Percentiles rank a stretch among this genome's conserved stretches.
Conservation (phyloP, 2,113 vertebrate species). For the Otolemur garnettii region DNA sequence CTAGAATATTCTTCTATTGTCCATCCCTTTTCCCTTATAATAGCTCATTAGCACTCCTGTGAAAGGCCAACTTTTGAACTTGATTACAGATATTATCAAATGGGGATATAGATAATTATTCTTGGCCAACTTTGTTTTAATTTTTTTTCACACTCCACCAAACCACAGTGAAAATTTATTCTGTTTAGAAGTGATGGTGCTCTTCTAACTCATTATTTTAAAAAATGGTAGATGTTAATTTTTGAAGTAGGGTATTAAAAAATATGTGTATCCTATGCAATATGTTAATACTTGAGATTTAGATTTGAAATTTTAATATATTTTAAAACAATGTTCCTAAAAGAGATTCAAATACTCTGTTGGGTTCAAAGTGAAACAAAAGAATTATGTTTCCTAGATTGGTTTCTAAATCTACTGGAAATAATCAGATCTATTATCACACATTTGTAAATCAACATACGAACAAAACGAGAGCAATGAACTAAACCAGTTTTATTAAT, state of each 20-base stretch:
- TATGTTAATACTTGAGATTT: background rate
- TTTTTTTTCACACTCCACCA: background rate
- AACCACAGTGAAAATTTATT: background rate
- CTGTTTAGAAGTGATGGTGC: background rate
- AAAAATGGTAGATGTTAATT: background rate
- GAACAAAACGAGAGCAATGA: background rate
- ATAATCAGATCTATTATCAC: background rate
- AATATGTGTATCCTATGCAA: background rate
- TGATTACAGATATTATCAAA: background rate
- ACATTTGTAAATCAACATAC: background rate
- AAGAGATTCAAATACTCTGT: conserved; percentile 26
- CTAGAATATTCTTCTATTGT: background rate
- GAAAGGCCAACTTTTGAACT: background rate
- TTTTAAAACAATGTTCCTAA: conserved; percentile 16
- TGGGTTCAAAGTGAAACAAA: background rate
- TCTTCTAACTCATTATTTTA: background rate
- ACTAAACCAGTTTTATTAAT: background rate
- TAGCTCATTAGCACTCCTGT: background rate
- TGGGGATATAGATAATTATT: background rate
- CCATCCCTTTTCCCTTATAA: background rate
- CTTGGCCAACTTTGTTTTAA: conserved; percentile 6
- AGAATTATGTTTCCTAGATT: background rate
- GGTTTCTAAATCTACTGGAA: background rate
- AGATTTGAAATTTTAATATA: background rate
- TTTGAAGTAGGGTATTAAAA: background rate